A percentile compares a stretch with the other conserved stretches of the same genome.
Evolutionary conservation across 2,888 invertebrate genomes (phyloP).

Genomic region (Xanthia icteritia): DNA sequence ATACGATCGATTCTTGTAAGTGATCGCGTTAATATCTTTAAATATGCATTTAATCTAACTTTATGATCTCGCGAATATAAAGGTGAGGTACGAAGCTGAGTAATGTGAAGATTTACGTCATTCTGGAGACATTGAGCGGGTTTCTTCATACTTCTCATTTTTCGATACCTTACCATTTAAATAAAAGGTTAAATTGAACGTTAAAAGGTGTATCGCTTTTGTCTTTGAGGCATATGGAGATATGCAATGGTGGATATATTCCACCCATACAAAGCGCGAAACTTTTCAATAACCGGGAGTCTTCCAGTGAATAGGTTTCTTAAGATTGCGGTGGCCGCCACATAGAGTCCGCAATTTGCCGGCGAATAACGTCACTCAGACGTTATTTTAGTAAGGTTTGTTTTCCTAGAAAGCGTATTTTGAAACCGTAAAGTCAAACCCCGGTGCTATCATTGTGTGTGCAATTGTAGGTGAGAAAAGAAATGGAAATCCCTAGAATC

Average conservation of each 20-base stretch:
- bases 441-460: too few species aligned
- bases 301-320: background rate
- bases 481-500: background rate
- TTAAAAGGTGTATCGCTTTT: conserved; percentile 14
- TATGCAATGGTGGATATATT: background rate
- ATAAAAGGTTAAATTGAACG: conserved; percentile 35
- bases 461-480: too few species aligned
- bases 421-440: background rate
- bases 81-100: conserved; percentile 42
- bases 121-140: conserved; percentile 15
- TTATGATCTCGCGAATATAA: conserved; percentile 52
- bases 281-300: background rate
- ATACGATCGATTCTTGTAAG: conserved; percentile 59
- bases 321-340: too few species aligned
- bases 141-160: conserved; percentile 7
- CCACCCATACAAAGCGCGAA: background rate
- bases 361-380: too few species aligned
- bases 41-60: conserved; percentile 60
- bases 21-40: conserved; percentile 58
- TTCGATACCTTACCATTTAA: conserved; percentile 24
- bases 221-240: background rate
- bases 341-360: too few species aligned
- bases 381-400: too few species aligned
- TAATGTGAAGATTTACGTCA: conserved; percentile 53
- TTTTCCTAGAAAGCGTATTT: too few species aligned